Conservation (phyloP, 2,113 vertebrate species). For the Oreochromis niloticus region DNA sequence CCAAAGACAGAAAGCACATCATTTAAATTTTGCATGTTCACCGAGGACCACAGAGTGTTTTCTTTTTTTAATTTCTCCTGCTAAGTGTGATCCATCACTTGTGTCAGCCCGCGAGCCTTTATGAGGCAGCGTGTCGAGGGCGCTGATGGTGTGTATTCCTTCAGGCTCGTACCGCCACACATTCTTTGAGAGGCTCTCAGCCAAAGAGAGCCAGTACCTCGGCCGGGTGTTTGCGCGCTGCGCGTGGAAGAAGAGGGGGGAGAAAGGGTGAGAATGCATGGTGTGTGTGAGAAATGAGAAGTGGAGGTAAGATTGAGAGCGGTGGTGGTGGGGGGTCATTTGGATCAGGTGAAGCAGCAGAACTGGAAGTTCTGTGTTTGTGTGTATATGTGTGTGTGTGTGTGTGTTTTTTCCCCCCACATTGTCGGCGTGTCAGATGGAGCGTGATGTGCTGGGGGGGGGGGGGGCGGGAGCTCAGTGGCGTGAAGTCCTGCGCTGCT, state of each 20-base stretch:
- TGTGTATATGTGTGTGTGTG: background rate
- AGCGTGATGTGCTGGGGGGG: background rate
- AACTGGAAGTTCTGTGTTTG: slow-evolving; percentile 4
- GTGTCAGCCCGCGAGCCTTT: slow-evolving; percentile 2
- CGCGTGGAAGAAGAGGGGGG: background rate
- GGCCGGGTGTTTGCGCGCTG: background rate
- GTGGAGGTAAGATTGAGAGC: background rate
- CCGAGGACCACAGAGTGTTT: background rate
- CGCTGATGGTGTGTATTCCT: slow-evolving; percentile 7
- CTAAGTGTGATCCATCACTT: slow-evolving; percentile 13
- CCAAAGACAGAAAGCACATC: background rate
- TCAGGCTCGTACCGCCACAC: slow-evolving; percentile 14
- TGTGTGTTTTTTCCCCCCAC: background rate
- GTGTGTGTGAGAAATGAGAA: slow-evolving; percentile 10
- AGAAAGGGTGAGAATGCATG: background rate
- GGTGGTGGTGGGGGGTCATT: background rate
- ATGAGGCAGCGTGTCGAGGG: background rate
- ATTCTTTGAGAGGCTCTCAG: slow-evolving; percentile 22
- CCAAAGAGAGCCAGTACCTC: slow-evolving; percentile 4
- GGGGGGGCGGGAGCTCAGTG: background rate
- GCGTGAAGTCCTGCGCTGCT: background rate
- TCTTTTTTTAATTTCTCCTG: background rate
- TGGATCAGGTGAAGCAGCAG: slow-evolving; percentile 9
- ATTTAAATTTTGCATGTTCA: background rate
- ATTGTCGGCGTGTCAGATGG: background rate